A percentile compares a stretch with the other conserved stretches of the same genome.
Evolutionary conservation across 2,888 invertebrate genomes (phyloP).

Genomic region (Desoria tigrina): DNA sequence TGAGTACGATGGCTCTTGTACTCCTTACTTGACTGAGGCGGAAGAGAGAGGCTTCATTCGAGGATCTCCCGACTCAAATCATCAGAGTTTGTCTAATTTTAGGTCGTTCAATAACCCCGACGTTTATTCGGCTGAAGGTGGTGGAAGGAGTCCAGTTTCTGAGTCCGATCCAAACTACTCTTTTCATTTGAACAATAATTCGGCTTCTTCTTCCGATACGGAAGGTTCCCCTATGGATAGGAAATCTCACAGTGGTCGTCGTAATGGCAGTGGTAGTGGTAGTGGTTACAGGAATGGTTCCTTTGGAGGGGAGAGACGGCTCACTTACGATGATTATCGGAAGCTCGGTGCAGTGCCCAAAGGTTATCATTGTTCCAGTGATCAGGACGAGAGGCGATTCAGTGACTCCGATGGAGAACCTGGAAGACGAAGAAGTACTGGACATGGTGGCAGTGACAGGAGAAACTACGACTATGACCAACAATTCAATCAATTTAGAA

Average conservation of each 20-base stretch:
- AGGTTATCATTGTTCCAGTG: conserved; percentile 23
- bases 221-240: conserved; percentile 16
- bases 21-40: too few relatives aligned
- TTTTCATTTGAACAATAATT: not conserved
- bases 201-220: conserved; percentile 11
- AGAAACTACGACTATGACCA: too few relatives aligned
- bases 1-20: too few relatives aligned
- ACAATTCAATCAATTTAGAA: too few relatives aligned
- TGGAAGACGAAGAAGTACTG: not conserved
- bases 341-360: conserved; percentile 51
- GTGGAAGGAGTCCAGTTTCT: not conserved
- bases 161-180: not conserved
- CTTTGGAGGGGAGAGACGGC: conserved; percentile 14
- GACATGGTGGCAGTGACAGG: too few relatives aligned
- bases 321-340: conserved; percentile 44
- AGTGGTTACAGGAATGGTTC: conserved; percentile 12
- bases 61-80: not conserved
- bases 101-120: conserved; percentile 10
- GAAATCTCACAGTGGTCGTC: conserved; percentile 7
- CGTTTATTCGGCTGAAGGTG: too few relatives aligned
- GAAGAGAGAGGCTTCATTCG: not conserved
- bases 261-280: conserved; percentile 13
- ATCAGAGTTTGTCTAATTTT: not conserved
- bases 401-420: conserved; percentile 19
- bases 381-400: conserved; percentile 16